Evolutionary conservation across 2,113 vertebrate species (phyloP).

Genomic region (Onychostoma macrolepis): DNA sequence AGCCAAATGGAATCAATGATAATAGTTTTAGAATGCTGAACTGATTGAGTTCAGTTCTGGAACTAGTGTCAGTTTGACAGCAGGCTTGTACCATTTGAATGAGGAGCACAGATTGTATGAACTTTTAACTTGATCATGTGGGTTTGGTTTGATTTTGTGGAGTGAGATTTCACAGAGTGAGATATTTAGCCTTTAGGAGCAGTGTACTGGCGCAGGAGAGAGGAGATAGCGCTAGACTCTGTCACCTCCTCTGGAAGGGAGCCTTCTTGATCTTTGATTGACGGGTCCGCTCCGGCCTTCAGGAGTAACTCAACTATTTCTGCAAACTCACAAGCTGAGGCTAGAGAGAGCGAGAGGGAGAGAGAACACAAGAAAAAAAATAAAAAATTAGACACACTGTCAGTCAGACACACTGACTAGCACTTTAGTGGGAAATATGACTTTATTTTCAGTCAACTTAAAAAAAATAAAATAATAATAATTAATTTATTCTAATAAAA

Average conservation of each 20-base stretch:
- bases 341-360: constrained; percentile 65
- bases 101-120: constrained; percentile 2
- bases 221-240: constrained; percentile 83
- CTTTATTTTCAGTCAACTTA: not conserved
- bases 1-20: not conserved
- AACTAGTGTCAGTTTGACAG: not conserved
- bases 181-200: constrained; percentile 75
- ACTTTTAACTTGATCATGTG: not conserved
- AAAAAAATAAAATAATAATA: not conserved
- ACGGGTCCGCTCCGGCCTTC: constrained; percentile 84
- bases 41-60: not conserved
- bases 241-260: constrained; percentile 93
- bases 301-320: constrained; percentile 94
- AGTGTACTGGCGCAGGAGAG: constrained; percentile 81
- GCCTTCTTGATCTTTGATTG: constrained; percentile 90
- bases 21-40: constrained; percentile 4
- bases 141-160: not conserved
- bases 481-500: not conserved
- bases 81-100: not conserved
- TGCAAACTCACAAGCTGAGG: constrained; percentile 92
- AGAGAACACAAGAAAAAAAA: not conserved
- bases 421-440: not conserved
- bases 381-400: too few species aligned
- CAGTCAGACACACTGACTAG: not conserved
- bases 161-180: not conserved